A percentile compares a stretch with the other conserved stretches of the same genome.
These are phyloP conservation scores for Episyrphus balteatus DNA, from an alignment of 1,140 invertebrate genomes.

Conservation along the genomic window DNA sequence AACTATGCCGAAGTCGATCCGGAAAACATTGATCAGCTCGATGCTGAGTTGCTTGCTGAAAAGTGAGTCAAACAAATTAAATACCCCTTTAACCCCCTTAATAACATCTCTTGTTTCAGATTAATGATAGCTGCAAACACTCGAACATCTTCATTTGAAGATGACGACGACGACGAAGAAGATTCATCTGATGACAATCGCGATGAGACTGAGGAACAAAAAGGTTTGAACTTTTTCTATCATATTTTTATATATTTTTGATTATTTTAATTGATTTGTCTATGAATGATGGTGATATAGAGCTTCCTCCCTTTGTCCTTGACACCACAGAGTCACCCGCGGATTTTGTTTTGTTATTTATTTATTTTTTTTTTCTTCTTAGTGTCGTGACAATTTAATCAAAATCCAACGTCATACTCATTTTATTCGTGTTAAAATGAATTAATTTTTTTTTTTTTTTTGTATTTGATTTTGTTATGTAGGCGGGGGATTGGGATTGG, in stretches of 20 bases:
- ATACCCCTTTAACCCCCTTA: not conserved
- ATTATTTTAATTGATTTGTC: not conserved
- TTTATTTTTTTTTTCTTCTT: no score
- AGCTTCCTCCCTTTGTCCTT: no score
- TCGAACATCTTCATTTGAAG: slow-evolving; percentile 39
- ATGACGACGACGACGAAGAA: slow-evolving; percentile 47
- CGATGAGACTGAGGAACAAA: slow-evolving; percentile 49
- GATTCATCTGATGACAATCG: slow-evolving; percentile 50
- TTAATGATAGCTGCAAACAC: slow-evolving; percentile 37
- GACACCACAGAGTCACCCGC: no score
- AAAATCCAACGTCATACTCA: no score
- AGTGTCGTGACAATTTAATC: no score
- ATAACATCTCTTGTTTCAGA: slow-evolving; percentile 17
- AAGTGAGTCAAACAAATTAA: slow-evolving; percentile 37
- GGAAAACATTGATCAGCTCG: slow-evolving; percentile 60
- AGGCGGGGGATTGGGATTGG: no score
- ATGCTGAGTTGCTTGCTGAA: slow-evolving; percentile 66
- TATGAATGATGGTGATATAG: no score
- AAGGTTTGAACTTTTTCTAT: slow-evolving; percentile 36
- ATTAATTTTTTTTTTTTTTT: no score
- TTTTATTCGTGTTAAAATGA: no score
- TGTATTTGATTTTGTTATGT: no score
- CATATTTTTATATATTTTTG: not conserved
- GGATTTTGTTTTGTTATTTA: no score
- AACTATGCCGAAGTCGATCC: slow-evolving; percentile 63